Conservation (phyloP, 2,113 vertebrate species). For the Rhinolophus sinicus region DNA sequence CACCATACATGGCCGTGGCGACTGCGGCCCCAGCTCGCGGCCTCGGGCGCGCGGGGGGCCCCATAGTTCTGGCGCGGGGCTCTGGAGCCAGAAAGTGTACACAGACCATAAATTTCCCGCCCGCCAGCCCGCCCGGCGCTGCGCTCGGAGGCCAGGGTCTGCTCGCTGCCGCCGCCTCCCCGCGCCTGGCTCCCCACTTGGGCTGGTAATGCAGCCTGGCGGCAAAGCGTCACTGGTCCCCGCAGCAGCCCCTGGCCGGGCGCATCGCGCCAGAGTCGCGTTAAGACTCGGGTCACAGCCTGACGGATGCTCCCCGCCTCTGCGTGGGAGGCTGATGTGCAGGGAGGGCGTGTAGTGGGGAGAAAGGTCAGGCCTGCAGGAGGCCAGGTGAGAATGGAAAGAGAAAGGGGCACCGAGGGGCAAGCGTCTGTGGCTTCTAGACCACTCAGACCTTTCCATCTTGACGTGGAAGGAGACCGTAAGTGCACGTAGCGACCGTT, state of each 20-base stretch:
- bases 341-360: background rate
- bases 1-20: constrained; percentile 88
- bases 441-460: rapidly evolving
- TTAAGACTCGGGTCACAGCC: constrained; percentile 78
- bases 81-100: constrained; percentile 95
- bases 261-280: constrained; percentile 80
- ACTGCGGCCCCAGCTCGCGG: constrained; percentile 80
- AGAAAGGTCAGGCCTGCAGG: background rate
- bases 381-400: background rate
- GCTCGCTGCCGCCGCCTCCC: constrained; percentile 78
- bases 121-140: background rate
- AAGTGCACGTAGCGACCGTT: background rate
- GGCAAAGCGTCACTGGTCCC: constrained; percentile 78
- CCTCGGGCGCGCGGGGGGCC: constrained; percentile 84
- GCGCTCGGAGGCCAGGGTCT: background rate
- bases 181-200: constrained; percentile 80
- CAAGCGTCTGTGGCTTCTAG: background rate
- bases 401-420: rapidly evolving
- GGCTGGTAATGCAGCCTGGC: background rate
- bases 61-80: constrained; percentile 88
- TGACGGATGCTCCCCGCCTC: background rate
- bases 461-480: rapidly evolving
- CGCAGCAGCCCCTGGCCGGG: constrained; percentile 77
- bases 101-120: constrained; percentile 94
- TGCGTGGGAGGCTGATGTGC: background rate